Evolutionary conservation across 2,113 vertebrate species (phyloP).

Genomic region (Alectura lathami): DNA sequence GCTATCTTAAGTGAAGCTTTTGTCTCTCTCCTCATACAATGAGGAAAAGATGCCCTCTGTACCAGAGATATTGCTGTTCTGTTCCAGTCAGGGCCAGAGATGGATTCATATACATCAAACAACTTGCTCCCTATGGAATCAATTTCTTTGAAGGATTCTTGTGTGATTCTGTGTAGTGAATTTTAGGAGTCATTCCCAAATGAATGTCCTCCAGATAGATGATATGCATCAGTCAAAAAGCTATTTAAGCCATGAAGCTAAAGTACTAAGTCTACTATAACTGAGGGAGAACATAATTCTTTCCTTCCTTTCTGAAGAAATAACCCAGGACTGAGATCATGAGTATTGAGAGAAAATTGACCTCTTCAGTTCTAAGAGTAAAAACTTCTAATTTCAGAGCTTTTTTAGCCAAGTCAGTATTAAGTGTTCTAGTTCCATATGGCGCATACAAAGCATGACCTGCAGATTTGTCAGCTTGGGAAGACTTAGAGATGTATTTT

Average conservation of each 20-base stretch:
- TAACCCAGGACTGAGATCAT: not conserved
- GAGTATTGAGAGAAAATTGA: not conserved
- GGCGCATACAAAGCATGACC: not conserved
- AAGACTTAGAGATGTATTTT: not conserved
- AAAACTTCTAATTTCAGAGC: not conserved
- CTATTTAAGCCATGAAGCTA: not conserved
- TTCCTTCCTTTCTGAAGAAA: not conserved
- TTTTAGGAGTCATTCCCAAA: not conserved
- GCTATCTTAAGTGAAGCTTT: not conserved
- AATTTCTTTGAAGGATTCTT: not conserved
- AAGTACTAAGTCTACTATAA: not conserved
- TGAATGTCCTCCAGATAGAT: not conserved
- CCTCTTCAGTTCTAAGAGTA: not conserved
- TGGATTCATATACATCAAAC: not conserved
- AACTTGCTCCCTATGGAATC: not conserved
- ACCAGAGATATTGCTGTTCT: not conserved
- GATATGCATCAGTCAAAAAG: not conserved
- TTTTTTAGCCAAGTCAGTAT: not conserved
- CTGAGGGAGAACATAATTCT: not conserved
- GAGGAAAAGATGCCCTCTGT: not conserved
- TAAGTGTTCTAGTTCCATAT: not conserved
- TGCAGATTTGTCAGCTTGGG: not conserved
- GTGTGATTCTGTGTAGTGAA: not conserved
- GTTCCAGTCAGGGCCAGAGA: not conserved
- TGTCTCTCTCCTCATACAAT: not conserved